phyloP scores from a whole-genome alignment of 2,888 invertebrate species.

The Torymus auratus region DNA sequence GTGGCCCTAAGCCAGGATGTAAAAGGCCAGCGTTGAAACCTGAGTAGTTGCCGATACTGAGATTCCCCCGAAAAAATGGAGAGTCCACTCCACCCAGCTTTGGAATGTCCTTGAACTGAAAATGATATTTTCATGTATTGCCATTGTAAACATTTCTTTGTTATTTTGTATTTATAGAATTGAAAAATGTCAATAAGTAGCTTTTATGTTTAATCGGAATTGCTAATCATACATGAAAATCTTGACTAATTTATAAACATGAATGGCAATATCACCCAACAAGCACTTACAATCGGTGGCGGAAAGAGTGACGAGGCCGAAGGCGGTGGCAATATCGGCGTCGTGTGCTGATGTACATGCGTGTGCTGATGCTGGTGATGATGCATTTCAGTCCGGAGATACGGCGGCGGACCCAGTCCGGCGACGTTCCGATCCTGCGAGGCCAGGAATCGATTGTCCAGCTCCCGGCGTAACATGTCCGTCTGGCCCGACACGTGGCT shows the following conservation, averaged over 20 bases:
- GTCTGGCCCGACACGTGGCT: slow-evolving; percentile 78
- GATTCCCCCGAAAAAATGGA: slow-evolving; percentile 86
- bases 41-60: slow-evolving; percentile 88
- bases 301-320: slow-evolving; percentile 79
- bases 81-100: slow-evolving; percentile 88
- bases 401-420: slow-evolving; percentile 79
- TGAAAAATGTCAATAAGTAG: not conserved
- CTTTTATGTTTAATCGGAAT: too few species aligned
- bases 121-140: not conserved
- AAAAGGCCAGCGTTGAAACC: slow-evolving; percentile 87
- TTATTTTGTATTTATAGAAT: too few species aligned
- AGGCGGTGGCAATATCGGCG: slow-evolving; percentile 82
- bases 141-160: too few species aligned
- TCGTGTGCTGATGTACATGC: slow-evolving; percentile 92
- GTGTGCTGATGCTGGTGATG: slow-evolving; percentile 96
- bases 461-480: slow-evolving; percentile 91
- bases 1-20: slow-evolving; percentile 86
- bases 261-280: not conserved
- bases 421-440: slow-evolving; percentile 84
- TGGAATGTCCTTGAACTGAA: slow-evolving; percentile 90
- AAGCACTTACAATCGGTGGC: slow-evolving; percentile 82
- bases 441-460: slow-evolving; percentile 93
- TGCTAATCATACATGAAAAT: too few species aligned
- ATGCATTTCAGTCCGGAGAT: slow-evolving; percentile 90
- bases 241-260: too few species aligned